Base-by-base conservation (phyloP, 2,113 vertebrate species). In the Pelodiscus sinensis region DNA sequence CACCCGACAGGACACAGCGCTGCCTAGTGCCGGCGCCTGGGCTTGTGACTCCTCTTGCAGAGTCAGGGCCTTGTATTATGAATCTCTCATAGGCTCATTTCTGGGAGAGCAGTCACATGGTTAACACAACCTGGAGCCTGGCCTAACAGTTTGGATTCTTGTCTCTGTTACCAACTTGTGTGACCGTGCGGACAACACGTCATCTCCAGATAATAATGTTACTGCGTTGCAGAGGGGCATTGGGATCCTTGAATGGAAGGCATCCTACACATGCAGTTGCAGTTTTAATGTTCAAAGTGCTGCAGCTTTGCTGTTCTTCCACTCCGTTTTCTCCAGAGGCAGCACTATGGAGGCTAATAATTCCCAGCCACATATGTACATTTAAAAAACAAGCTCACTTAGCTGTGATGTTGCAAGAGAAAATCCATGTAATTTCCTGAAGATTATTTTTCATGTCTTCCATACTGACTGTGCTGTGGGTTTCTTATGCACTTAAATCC, bases 391-490 rank as follows among this genome's bases (percentile, higher is more conserved):
- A 88, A 31, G n/a, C 81, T 82, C 58, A 12, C 8, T 24, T 68
- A 71, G 38, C 27, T 16, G 13, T 54, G 44, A 55, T 51, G 24
- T 38, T 92, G 87, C 89, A 35, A n/a, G 55, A 13, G 82, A 81
- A 65, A 94, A 84, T 80, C 55, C 68, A 27, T 79, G 18, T 9
- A 1, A 22, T 84, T 90, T 85, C 25, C 85, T 92, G 38, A 29
- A 84, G 51, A 35, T 91, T 88, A 18, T 3, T 90, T 92, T 85
- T 77, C 73, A 73, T 38, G 19, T 82, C 65, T 94, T n/a, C 12
- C 4, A 1, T 29, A 29, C 31, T 80, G 31, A 77, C 2, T 4
- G 57, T 68, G 29, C 65, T 84, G 11, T 18, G 57, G 87, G 31
- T 51, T 51, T 79, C 84, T 38, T 60, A 82, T 38, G 22, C 73